Evolutionary conservation across 1,140 invertebrate species (phyloP).

Genomic region (Philotrypesis tridentata): DNA sequence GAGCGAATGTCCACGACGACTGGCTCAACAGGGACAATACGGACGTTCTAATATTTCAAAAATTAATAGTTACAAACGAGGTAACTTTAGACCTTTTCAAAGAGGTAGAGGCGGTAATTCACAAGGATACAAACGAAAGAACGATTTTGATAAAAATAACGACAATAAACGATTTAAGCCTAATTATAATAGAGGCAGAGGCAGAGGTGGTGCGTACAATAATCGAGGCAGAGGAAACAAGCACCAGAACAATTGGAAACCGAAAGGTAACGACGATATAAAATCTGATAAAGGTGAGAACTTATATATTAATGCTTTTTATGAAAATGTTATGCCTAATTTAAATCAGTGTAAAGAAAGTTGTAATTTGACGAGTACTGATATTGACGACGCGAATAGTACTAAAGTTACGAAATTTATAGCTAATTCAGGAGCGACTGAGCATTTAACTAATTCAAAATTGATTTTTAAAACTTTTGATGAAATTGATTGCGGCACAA

Average conservation of each 20-base stretch:
- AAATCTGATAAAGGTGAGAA: neutral
- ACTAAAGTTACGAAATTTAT: slow-evolving; percentile 10
- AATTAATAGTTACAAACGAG: neutral
- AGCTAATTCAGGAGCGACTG: slow-evolving; percentile 17
- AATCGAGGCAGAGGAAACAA: too few species aligned
- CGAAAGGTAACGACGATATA: neutral
- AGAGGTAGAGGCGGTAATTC: too few species aligned
- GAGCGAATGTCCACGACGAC: neutral
- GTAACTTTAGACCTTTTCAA: too few species aligned
- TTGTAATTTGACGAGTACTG: neutral
- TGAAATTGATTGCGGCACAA: neutral
- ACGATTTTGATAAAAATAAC: too few species aligned
- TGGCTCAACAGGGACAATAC: neutral
- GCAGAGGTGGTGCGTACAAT: too few species aligned
- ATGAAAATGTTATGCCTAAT: too few species aligned
- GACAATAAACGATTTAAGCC: too few species aligned
- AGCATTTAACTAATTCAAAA: slow-evolving; percentile 35
- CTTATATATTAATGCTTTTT: neutral
- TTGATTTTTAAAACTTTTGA: too few species aligned
- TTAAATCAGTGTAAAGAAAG: too few species aligned
- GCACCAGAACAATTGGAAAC: neutral
- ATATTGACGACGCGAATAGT: neutral
- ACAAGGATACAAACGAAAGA: too few species aligned
- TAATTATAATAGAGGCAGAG: too few species aligned
- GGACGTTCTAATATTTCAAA: neutral